A percentile compares a stretch with the other conserved stretches of the same genome.
These are phyloP conservation scores for Chrysolina oricalcia DNA, from an alignment of 2,888 invertebrate species.

Conservation along the genomic window DNA sequence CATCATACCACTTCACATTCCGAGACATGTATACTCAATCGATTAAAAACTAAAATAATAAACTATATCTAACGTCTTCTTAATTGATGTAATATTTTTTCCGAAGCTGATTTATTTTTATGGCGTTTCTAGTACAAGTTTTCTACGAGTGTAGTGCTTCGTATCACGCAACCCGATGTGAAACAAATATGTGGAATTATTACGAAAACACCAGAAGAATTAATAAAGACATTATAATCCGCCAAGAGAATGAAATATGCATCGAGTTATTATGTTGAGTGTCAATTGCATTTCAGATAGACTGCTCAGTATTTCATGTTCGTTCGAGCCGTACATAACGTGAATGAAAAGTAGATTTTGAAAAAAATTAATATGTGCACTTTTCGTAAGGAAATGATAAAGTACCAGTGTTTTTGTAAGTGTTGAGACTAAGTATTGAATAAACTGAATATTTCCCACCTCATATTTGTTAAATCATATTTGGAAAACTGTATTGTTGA, in stretches of 20 bases:
- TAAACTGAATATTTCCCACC: too few relatives aligned
- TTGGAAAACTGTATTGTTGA: too few relatives aligned
- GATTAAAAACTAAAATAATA: slow-evolving; percentile 43
- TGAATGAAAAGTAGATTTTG: too few relatives aligned
- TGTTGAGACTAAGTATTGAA: too few relatives aligned
- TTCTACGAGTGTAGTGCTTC: slow-evolving; percentile 31
- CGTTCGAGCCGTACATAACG: background rate
- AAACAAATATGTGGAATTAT: slow-evolving; percentile 28
- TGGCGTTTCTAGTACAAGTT: slow-evolving; percentile 40
- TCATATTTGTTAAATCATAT: too few relatives aligned
- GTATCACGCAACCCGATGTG: slow-evolving; percentile 36
- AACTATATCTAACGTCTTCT: slow-evolving; percentile 39
- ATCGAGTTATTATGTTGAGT: background rate
- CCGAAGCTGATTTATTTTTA: slow-evolving; percentile 45
- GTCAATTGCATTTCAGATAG: slow-evolving; percentile 5
- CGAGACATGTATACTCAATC: slow-evolving; percentile 25
- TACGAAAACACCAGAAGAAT: slow-evolving; percentile 29
- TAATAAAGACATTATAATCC: slow-evolving; percentile 40
- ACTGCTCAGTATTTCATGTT: background rate
- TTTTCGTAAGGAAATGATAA: too few relatives aligned
- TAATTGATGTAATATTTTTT: slow-evolving; percentile 48
- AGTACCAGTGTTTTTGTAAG: too few relatives aligned
- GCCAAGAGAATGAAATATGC: background rate
- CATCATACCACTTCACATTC: background rate
- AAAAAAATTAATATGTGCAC: too few relatives aligned